Evolutionary conservation across 2,797 vertebrate species (phyloP).

Genomic region (Hippoglossus hippoglossus): DNA sequence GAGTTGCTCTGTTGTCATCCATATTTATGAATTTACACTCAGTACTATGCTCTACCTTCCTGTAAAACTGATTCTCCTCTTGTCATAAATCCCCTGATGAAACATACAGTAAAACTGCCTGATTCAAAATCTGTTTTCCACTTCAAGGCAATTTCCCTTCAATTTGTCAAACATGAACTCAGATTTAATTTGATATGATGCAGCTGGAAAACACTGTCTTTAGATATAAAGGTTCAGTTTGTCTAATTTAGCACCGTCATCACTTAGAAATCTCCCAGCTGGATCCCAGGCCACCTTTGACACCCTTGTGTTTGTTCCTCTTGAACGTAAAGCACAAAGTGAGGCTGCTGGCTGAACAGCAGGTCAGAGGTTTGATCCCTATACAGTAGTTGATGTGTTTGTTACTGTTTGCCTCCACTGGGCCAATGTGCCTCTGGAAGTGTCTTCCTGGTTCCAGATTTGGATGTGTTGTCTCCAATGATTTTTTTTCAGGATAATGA

Average conservation of each 20-base stretch:
- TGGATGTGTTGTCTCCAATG: too few relatives aligned
- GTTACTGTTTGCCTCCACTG: too few relatives aligned
- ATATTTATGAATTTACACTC: slow-evolving; percentile 20
- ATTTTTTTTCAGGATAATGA: too few relatives aligned
- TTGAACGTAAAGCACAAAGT: too few relatives aligned
- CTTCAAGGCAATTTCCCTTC: neutral
- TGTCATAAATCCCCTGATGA: slow-evolving; percentile 24
- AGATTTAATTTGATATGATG: neutral
- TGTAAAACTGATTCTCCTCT: neutral
- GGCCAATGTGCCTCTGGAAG: too few relatives aligned
- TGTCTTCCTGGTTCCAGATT: too few relatives aligned
- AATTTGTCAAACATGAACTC: neutral
- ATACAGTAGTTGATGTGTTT: too few relatives aligned
- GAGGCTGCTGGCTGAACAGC: too few relatives aligned
- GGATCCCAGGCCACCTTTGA: slow-evolving; percentile 10
- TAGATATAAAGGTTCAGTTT: slow-evolving; percentile 20
- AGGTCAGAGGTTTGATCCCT: too few relatives aligned
- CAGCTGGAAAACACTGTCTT: neutral
- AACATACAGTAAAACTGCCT: neutral
- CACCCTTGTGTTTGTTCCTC: too few relatives aligned
- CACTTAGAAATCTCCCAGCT: neutral
- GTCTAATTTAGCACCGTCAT: slow-evolving; percentile 34
- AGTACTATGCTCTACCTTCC: neutral
- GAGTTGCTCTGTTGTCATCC: slow-evolving; percentile 18
- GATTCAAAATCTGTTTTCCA: neutral